Conservation (phyloP, 2,797 vertebrate species). For the Neopelma chrysocephalum region DNA sequence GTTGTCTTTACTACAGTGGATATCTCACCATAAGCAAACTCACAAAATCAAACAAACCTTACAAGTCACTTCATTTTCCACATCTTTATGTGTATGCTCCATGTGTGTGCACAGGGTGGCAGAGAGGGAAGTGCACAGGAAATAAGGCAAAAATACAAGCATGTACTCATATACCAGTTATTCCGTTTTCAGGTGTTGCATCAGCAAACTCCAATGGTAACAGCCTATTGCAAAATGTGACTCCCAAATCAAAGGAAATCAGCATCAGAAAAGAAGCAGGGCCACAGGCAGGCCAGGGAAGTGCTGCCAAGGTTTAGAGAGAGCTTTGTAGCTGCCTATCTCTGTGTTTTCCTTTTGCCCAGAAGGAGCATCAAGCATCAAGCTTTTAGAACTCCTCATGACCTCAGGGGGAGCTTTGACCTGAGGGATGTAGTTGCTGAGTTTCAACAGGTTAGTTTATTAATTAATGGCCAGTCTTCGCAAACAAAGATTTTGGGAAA, state of each 20-base stretch:
- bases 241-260: background rate
- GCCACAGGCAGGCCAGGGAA: no score
- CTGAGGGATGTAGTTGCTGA: background rate
- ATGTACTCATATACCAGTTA: rapidly evolving
- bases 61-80: background rate
- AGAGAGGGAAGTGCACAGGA: background rate
- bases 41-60: background rate
- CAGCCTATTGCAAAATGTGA: background rate
- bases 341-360: background rate
- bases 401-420: background rate
- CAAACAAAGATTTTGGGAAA: no score
- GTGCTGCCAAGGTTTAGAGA: background rate
- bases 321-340: background rate
- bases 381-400: background rate
- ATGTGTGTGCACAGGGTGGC: rapidly evolving
- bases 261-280: background rate
- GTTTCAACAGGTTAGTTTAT: background rate
- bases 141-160: background rate
- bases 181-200: background rate
- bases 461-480: no score
- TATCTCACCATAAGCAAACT: background rate
- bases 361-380: background rate
- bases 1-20: background rate
- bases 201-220: background rate
- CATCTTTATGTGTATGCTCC: rapidly evolving